These are phyloP conservation scores for Drosophila mayri DNA, from an alignment of 1,140 invertebrate species.

Conservation along the genomic window DNA sequence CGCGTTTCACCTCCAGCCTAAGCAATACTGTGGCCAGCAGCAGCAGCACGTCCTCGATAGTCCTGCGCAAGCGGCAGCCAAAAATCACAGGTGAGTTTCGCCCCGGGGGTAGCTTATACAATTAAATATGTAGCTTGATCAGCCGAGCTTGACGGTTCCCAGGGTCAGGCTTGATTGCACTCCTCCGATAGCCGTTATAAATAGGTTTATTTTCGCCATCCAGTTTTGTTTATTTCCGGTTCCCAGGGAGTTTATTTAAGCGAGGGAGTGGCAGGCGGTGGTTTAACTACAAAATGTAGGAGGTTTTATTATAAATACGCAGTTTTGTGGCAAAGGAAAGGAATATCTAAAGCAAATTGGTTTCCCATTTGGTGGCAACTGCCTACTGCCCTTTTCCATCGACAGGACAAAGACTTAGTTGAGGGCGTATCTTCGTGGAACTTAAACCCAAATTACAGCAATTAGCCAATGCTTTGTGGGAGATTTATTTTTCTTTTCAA, in stretches of 20 bases:
- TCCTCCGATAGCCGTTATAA: constrained; percentile 37
- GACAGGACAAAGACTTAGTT: constrained; percentile 1
- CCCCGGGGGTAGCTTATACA: constrained; percentile 8
- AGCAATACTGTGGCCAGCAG: constrained; percentile 13
- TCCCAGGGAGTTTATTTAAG: constrained; percentile 2
- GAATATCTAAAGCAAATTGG: constrained; percentile 4
- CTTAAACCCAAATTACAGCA: constrained; percentile 63
- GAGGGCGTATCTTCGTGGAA: constrained; percentile 54
- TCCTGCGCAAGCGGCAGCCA: constrained; percentile 73
- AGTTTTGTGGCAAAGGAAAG: background rate
- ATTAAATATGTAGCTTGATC: constrained; percentile 1
- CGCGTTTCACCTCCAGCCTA: constrained; percentile 52
- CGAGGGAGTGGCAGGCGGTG: background rate
- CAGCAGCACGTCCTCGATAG: constrained; percentile 21
- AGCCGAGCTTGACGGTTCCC: constrained; percentile 57
- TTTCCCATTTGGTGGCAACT: background rate
- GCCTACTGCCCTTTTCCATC: background rate
- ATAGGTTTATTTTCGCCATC: constrained; percentile 36
- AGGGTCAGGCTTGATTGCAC: constrained; percentile 69
- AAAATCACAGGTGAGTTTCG: constrained; percentile 84
- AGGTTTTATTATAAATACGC: background rate
- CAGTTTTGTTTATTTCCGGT: constrained; percentile 21
- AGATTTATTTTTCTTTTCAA: constrained; percentile 34
- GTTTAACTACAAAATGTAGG: background rate
- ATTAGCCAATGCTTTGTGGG: constrained; percentile 37